phyloP scores from a whole-genome alignment of 2,888 invertebrate species.

The Lasioglossum zephyrum region DNA sequence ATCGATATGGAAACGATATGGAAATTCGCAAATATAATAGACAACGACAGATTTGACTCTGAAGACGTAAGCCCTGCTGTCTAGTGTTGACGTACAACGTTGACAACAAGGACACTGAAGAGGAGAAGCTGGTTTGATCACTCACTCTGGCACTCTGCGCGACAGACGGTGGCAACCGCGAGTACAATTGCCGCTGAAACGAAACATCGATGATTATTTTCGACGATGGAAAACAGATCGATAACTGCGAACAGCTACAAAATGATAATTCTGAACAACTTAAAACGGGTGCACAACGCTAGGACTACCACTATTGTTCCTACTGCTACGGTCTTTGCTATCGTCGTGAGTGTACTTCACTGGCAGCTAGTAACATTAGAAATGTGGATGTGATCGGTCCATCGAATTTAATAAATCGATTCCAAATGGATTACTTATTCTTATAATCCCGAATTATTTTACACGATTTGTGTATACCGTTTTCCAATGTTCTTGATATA shows the following conservation, averaged over 20 bases:
- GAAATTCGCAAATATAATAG: neutral
- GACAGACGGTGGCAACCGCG: constrained; percentile 81
- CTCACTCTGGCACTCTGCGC: constrained; percentile 83
- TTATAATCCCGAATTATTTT: too few relatives aligned
- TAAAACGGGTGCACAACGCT: constrained; percentile 49
- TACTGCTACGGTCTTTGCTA: constrained; percentile 19
- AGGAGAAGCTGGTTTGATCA: constrained; percentile 69
- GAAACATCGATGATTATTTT: constrained; percentile 69
- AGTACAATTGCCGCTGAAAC: constrained; percentile 82
- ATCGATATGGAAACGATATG: neutral
- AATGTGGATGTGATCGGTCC: constrained; percentile 13
- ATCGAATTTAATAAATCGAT: neutral
- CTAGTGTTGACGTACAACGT: constrained; percentile 39
- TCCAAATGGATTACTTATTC: neutral
- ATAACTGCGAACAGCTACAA: constrained; percentile 29
- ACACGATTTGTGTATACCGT: too few relatives aligned
- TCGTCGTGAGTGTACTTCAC: constrained; percentile 17
- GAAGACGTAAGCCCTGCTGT: constrained; percentile 30
- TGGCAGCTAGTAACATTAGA: neutral
- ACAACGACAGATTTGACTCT: constrained; percentile 8
- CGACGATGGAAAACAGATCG: constrained; percentile 25
- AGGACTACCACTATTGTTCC: constrained; percentile 55
- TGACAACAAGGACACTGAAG: constrained; percentile 54
- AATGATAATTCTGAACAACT: constrained; percentile 43
- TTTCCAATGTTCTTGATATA: neutral